Percentiles rank a stretch among this genome's conserved stretches.
Evolutionary conservation across 2,113 vertebrate genomes (phyloP).

Genomic region (Zootoca vivipara): DNA sequence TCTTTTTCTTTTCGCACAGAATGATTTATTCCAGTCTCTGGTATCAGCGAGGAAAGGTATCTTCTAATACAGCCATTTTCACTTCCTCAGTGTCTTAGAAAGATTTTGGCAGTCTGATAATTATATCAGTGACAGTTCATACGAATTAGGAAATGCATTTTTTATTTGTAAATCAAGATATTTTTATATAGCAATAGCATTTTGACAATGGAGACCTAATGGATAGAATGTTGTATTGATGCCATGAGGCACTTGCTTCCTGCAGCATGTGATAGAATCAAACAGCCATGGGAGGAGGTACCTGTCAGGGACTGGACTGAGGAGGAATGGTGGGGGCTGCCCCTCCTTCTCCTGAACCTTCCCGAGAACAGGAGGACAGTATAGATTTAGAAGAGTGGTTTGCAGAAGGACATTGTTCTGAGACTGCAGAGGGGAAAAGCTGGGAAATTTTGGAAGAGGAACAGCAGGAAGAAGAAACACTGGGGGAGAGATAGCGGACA

Average conservation of each 20-base stretch:
- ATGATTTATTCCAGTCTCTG: neutral
- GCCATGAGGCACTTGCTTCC: neutral
- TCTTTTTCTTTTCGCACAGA: neutral
- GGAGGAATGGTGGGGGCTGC: too few relatives aligned
- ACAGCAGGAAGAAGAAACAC: too few relatives aligned
- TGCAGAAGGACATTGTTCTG: too few relatives aligned
- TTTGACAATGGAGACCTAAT: neutral
- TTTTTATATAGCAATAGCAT: neutral
- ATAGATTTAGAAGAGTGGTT: too few relatives aligned
- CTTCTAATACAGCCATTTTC: neutral
- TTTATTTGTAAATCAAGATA: neutral
- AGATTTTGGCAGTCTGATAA: neutral
- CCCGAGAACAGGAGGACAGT: too few relatives aligned
- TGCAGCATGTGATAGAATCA: neutral
- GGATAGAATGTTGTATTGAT: neutral
- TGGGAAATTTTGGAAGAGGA: too few relatives aligned
- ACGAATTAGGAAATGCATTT: neutral
- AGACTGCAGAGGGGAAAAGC: too few relatives aligned
- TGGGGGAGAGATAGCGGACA: too few relatives aligned
- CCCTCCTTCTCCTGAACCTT: too few relatives aligned
- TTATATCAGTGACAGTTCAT: neutral
- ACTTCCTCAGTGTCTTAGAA: neutral
- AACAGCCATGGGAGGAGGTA: neutral
- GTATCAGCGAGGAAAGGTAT: neutral
- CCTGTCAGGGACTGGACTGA: too few relatives aligned